These are phyloP conservation scores for Pangasius krempfi DNA, from an alignment of 2,797 vertebrate genomes.

Conservation along the genomic window DNA sequence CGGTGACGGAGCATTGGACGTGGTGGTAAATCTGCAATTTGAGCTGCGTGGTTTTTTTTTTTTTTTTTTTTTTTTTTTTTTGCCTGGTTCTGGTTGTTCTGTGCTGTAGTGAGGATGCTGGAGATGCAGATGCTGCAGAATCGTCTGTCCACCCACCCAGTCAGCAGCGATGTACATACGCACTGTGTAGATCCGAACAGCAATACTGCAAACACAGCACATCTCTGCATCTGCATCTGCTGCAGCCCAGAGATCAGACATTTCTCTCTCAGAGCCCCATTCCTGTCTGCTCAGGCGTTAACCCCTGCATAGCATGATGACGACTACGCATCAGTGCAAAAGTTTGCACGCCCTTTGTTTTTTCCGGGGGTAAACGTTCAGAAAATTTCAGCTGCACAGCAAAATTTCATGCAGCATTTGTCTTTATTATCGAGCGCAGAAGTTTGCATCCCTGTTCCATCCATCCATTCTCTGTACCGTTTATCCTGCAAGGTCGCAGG, in stretches of 20 bases:
- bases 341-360: not conserved
- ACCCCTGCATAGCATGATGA: not conserved
- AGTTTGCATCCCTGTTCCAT: not conserved
- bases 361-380: not conserved
- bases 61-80: not conserved
- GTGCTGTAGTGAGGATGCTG: not conserved
- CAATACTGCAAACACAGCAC: not conserved
- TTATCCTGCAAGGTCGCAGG: too few relatives aligned
- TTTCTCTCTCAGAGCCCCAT: not conserved
- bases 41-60: not conserved
- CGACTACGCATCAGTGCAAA: not conserved
- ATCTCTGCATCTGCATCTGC: not conserved
- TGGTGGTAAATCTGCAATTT: not conserved
- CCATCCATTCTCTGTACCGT: too few relatives aligned
- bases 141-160: not conserved
- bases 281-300: not conserved
- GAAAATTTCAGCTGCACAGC: too few relatives aligned
- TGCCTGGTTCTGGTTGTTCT: not conserved
- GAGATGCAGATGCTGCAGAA: conserved; percentile 4
- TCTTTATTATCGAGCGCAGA: not conserved
- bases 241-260: not conserved
- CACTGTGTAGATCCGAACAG: not conserved
- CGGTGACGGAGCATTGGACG: not conserved
- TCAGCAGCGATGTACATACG: not conserved
- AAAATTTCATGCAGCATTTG: not conserved